A percentile compares a stretch with the other conserved stretches of the same genome.
Evolutionary conservation across 2,797 vertebrate species (phyloP).

Genomic region (Phoebastria nigripes): DNA sequence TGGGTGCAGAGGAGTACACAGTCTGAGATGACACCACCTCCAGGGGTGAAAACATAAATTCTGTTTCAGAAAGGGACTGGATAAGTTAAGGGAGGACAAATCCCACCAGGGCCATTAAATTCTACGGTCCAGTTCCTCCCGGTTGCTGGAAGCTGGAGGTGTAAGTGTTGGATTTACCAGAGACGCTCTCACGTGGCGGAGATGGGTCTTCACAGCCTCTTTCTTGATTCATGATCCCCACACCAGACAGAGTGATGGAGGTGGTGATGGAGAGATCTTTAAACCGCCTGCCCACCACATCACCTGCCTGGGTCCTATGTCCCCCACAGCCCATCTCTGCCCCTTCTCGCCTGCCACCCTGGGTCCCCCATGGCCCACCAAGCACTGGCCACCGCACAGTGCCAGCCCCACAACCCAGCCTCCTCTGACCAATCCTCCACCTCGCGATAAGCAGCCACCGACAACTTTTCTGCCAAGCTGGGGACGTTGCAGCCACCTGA

Average conservation of each 20-base stretch:
- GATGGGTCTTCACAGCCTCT: background rate
- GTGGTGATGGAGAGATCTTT: background rate
- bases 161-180: background rate
- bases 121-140: background rate
- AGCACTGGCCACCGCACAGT: fast-evolving
- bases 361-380: background rate
- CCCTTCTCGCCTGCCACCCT: background rate
- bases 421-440: background rate
- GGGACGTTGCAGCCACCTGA: background rate
- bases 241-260: background rate
- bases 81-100: conserved; percentile 9
- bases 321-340: background rate
- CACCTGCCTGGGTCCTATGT: no score
- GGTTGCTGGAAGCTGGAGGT: background rate
- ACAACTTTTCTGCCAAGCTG: background rate
- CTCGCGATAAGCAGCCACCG: fast-evolving
- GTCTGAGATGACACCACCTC: background rate
- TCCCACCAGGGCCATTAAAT: background rate
- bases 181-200: background rate
- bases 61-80: background rate
- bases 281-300: fast-evolving
- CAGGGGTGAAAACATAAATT: conserved; percentile 9
- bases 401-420: background rate
- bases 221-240: background rate
- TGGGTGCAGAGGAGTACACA: background rate